Conservation (phyloP, 2,797 vertebrate genomes). For the Ibycter americanus region DNA sequence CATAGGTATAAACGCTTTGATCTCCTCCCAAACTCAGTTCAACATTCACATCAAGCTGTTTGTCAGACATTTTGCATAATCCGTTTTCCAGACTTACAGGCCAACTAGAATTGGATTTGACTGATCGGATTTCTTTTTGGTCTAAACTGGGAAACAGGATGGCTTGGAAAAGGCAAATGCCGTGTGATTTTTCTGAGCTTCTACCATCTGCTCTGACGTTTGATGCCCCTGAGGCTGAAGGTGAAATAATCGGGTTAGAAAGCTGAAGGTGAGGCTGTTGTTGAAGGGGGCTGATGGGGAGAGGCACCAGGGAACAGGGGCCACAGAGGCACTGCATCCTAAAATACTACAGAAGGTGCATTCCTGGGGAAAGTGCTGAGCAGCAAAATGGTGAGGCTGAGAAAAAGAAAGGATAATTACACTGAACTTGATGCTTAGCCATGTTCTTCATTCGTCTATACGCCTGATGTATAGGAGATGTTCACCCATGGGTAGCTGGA, state of each 20-base stretch:
- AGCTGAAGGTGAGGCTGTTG: neutral
- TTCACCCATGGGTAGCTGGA: neutral
- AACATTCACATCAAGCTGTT: neutral
- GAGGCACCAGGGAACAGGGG: neutral
- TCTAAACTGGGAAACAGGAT: conserved; percentile 36
- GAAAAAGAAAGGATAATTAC: neutral
- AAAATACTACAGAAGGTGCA: rapidly evolving
- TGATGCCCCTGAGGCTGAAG: neutral
- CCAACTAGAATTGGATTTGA: conserved; percentile 55
- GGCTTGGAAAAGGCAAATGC: neutral
- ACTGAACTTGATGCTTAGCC: rapidly evolving
- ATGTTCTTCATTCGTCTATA: rapidly evolving
- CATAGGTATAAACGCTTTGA: neutral
- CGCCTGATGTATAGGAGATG: neutral
- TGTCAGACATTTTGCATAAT: conserved; percentile 34
- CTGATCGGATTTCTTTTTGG: conserved; percentile 61
- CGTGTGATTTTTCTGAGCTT: neutral
- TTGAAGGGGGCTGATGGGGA: neutral
- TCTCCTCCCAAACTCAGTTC: neutral
- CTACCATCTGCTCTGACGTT: neutral
- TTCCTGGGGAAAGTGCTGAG: neutral
- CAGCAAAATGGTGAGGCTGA: neutral
- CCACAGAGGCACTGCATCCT: rapidly evolving
- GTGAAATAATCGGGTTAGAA: neutral
- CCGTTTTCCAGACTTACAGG: conserved; percentile 49